Conservation (phyloP, 2,888 invertebrate species). For the Lithosia quadra region DNA sequence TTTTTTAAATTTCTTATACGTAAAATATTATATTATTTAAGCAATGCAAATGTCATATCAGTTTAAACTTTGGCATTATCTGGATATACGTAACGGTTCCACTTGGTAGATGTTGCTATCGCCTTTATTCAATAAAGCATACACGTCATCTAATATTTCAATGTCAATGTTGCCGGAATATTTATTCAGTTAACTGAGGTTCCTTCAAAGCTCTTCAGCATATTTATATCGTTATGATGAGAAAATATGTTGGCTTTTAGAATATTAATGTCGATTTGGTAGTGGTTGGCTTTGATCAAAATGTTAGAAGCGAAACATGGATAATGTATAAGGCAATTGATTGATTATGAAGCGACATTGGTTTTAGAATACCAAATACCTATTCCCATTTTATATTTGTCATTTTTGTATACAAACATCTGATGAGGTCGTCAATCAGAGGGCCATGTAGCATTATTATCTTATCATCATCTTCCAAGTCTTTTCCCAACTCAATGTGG, state of each 20-base stretch:
- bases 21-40: no score
- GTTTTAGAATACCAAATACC: not conserved
- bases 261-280: not conserved
- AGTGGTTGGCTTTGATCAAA: not conserved
- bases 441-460: no score
- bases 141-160: slow-evolving; percentile 8
- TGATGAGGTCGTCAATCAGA: no score
- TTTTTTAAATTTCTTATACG: no score
- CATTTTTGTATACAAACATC: no score
- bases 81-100: no score
- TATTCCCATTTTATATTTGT: not conserved
- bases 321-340: not conserved
- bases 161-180: not conserved
- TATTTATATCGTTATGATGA: not conserved
- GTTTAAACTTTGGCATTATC: no score
- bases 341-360: not conserved
- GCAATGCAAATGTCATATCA: no score
- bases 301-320: not conserved
- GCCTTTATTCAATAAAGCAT: not conserved
- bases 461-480: no score
- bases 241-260: not conserved
- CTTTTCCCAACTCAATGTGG: no score
- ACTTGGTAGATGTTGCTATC: no score
- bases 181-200: slow-evolving; percentile 9
- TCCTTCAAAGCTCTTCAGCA: not conserved